Base-by-base conservation (phyloP, 2,888 invertebrate species). In the Leucozona laternaria region DNA sequence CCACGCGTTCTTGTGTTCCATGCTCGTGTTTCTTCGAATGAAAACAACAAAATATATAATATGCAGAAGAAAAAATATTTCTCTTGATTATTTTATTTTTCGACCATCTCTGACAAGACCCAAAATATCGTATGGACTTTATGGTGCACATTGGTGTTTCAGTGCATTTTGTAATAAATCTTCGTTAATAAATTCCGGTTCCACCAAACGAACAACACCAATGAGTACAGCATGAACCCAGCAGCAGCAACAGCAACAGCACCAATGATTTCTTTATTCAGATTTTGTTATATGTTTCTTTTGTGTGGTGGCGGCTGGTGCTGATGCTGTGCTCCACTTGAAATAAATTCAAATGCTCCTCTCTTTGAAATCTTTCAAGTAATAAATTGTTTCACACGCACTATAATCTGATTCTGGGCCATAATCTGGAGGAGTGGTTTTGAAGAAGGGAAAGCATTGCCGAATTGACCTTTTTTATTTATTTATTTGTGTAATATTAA, bases 101-200 rank as follows among this genome's bases (percentile, higher is more conserved):
- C 66, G 43, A 13, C 72, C 45, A 50, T 15, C 34, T 25, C 62
- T 71, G 11, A 62, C 40, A 43, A 57, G 31, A 72, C 60, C 25
- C 25, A 34, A 34, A 48, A 17, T 40, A 53, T 55, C 7, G 53
- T 31, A 55, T 55, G 22, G 40, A 22, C 4, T 20, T 60, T 60
- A 60, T 62, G 71, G 50, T 45, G 62, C 68, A 60, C 40, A 17
- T 34, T 77, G 72, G 15, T 55, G 50, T 50, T 66, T 58, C 66
- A 22, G 31, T 78, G 66, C 70, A 50, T 57, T 50, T 40, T 62
- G 62, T 60, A 71, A 85, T 85, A 85, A 85, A 80, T 85, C 84
- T 85, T 85, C 71, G 84, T 85, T 85, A 85, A 66, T 76, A 80
- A 80, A 85, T 80, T 80, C 84, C 84, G 79, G 79, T 79, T 72